Evolutionary conservation across 2,888 invertebrate species (phyloP).

Genomic region (Metallyticus violacea): DNA sequence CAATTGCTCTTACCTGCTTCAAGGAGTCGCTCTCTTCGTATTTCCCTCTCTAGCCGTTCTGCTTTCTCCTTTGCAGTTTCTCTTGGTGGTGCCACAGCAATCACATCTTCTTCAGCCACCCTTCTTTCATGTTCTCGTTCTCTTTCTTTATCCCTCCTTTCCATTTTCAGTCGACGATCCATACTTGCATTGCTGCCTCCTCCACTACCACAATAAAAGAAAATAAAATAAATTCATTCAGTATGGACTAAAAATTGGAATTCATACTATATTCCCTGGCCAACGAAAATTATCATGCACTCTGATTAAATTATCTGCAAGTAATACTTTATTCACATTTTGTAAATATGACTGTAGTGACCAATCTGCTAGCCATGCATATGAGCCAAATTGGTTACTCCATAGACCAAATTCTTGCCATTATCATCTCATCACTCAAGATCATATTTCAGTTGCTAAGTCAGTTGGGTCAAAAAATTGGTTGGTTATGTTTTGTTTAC

Average conservation of each 20-base stretch:
- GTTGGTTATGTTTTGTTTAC: too few relatives aligned
- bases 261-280: too few relatives aligned
- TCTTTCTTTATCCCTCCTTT: neutral
- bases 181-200: neutral
- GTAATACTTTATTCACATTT: too few relatives aligned
- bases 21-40: slow-evolving; percentile 64
- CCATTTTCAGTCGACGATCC: slow-evolving; percentile 10
- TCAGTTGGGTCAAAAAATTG: too few relatives aligned
- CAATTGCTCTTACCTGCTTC: slow-evolving; percentile 68
- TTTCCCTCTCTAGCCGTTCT: slow-evolving; percentile 49
- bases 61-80: slow-evolving; percentile 45
- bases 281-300: too few relatives aligned
- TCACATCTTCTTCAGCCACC: slow-evolving; percentile 8
- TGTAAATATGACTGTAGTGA: too few relatives aligned
- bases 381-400: too few relatives aligned
- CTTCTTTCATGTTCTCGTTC: slow-evolving; percentile 12
- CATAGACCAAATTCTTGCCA: too few relatives aligned
- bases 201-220: neutral
- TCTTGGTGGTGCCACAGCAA: slow-evolving; percentile 33
- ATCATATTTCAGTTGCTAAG: too few relatives aligned
- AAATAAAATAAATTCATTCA: neutral
- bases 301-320: too few relatives aligned
- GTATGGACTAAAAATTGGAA: neutral
- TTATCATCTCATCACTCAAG: too few relatives aligned
- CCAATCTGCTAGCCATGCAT: too few relatives aligned